Conservation (phyloP, 2,888 invertebrate genomes). For the Tetramorium bicarinatum region DNA sequence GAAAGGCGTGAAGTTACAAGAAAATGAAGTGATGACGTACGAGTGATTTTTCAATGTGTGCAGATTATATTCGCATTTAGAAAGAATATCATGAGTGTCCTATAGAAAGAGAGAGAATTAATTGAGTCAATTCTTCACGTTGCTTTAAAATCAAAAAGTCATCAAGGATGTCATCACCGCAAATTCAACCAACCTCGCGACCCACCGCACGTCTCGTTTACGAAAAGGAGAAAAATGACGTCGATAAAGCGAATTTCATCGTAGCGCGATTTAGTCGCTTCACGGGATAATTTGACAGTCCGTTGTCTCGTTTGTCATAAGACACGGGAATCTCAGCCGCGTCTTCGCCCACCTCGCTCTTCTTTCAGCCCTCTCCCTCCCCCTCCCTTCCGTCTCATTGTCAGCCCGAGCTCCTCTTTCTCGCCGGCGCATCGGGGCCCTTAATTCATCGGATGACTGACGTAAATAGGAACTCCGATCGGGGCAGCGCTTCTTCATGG, state of each 20-base stretch:
- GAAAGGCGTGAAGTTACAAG: background rate
- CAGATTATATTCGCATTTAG: background rate
- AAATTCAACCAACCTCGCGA: slow-evolving; percentile 18
- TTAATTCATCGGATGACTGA: slow-evolving; percentile 82
- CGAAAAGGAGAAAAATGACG: slow-evolving; percentile 43
- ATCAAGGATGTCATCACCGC: slow-evolving; percentile 31
- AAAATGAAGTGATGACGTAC: slow-evolving; percentile 5
- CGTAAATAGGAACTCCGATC: slow-evolving; percentile 81
- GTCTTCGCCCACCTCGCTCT: slow-evolving; percentile 50
- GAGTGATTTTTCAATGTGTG: background rate
- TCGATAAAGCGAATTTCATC: slow-evolving; percentile 47
- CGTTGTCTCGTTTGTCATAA: slow-evolving; percentile 67
- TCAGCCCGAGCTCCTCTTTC: slow-evolving; percentile 55
- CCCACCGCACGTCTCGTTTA: slow-evolving; percentile 10
- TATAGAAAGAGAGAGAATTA: slow-evolving; percentile 15
- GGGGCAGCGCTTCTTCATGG: slow-evolving; percentile 78
- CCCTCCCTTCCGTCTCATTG: slow-evolving; percentile 26
- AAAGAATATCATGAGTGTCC: background rate
- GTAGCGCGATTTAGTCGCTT: slow-evolving; percentile 42
- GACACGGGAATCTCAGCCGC: slow-evolving; percentile 58
- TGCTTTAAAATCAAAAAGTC: slow-evolving; percentile 27
- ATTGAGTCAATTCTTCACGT: slow-evolving; percentile 27
- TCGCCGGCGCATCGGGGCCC: slow-evolving; percentile 60
- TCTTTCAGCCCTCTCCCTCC: background rate
- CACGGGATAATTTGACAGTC: slow-evolving; percentile 61